Base-by-base conservation (phyloP, 2,888 invertebrate genomes). In the Macropis europaea region DNA sequence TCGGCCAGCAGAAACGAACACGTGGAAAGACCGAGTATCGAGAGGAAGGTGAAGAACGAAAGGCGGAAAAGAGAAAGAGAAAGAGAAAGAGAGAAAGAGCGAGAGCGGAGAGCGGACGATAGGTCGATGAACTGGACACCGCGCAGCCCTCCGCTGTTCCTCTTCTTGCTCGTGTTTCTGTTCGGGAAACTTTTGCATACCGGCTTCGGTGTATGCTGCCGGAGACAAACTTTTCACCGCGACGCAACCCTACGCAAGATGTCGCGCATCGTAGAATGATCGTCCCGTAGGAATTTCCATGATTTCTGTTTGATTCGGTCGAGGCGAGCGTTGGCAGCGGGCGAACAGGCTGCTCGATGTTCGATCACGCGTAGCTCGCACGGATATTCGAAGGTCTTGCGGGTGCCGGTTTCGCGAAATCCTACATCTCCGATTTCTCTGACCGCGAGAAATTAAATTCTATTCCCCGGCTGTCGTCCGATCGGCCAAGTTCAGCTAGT, bases 101-200 rank as follows among this genome's bases (percentile, higher is more conserved):
- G 2, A 22, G 34, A 60, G 28, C 22, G 50, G 56, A 62, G 57
- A 56, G 56, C 53, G 66, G 54, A 50, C 73, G 73, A 61, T 57
- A 59, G 78, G 78, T 79, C 80, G 62, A 77, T 47, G 79, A 80
- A 77, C 79, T 43, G 60, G 50, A 13, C 57, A 59, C 36, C 52
- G 57, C 38, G 75, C 24, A 53, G 52, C 53, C 54, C 75, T 66
- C 45, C 32, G 57, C n/a, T n/a, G 24, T 47, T 56, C 66, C 47
- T 63, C 53, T 34, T 52, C 67, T 67, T 45, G 26, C 57, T 52
- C 63, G 32, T 59, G 17, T 43, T 56, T 57, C 45, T 45, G 32
- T 45, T 40, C 57, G 50, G 28, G 50, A 43, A 67, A 66, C 54
- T 73, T 74, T 66, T 67, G 57, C 72, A 64, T 59, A 38, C 54